Percentiles rank a stretch among this genome's conserved stretches.
Conservation (phyloP, 2,888 invertebrate genomes). For the Drosophila anomelani region DNA sequence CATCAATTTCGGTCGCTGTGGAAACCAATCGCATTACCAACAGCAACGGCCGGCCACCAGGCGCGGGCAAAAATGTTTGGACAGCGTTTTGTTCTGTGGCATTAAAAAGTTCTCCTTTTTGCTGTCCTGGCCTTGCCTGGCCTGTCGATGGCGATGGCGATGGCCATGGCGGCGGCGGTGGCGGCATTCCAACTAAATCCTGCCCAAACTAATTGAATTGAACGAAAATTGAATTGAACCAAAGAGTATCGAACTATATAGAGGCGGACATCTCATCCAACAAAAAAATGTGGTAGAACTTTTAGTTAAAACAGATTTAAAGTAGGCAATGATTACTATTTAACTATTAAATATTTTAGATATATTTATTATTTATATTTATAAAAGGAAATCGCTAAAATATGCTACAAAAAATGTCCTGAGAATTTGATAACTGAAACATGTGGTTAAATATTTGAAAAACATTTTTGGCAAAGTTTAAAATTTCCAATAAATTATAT, state of each 20-base stretch:
- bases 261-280: no score
- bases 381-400: no score
- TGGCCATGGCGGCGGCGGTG: background rate
- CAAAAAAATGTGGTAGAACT: no score
- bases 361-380: no score
- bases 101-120: conserved; percentile 39
- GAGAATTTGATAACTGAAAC: no score
- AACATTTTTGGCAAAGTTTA: no score
- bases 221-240: conserved; percentile 53
- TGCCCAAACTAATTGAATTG: conserved; percentile 50
- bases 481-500: background rate
- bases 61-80: conserved; percentile 24
- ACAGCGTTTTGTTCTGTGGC: conserved; percentile 40
- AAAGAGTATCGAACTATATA: no score
- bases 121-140: conserved; percentile 8
- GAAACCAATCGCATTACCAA: conserved; percentile 35
- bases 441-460: no score
- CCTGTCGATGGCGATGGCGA: background rate
- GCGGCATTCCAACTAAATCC: conserved; percentile 55
- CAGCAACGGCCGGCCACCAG: conserved; percentile 9
- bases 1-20: conserved; percentile 48
- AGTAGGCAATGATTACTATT: no score
- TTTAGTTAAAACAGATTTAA: no score
- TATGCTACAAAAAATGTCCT: no score
- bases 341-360: no score